phyloP scores from a whole-genome alignment of 1,140 invertebrate genomes.

The Atta texana region DNA sequence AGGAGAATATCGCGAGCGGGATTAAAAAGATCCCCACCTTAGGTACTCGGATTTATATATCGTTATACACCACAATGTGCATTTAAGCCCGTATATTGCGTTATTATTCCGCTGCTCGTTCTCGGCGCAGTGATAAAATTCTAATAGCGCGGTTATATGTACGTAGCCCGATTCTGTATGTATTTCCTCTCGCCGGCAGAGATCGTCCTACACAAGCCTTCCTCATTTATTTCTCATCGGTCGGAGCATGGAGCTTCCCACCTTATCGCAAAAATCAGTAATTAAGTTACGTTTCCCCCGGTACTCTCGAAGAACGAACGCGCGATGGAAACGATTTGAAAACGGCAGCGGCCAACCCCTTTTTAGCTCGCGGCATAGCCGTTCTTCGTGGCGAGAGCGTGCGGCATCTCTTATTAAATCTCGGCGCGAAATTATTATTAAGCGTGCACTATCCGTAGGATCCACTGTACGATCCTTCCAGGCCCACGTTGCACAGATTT shows the following conservation, averaged over 20 bases:
- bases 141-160: slow-evolving; percentile 41
- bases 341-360: slow-evolving; percentile 42
- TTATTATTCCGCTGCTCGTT: slow-evolving; percentile 45
- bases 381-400: slow-evolving; percentile 35
- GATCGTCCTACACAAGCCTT: neutral
- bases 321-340: slow-evolving; percentile 61
- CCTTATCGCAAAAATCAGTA: slow-evolving; percentile 78
- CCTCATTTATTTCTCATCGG: slow-evolving; percentile 41
- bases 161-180: slow-evolving; percentile 25
- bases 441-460: slow-evolving; percentile 62
- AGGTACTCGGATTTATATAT: neutral
- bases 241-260: slow-evolving; percentile 5
- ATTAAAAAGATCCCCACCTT: slow-evolving; percentile 25
- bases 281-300: slow-evolving; percentile 76
- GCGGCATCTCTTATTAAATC: slow-evolving; percentile 75
- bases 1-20: neutral
- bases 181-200: slow-evolving; percentile 19
- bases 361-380: slow-evolving; percentile 51
- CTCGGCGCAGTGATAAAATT: slow-evolving; percentile 45
- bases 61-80: neutral
- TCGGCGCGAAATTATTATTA: slow-evolving; percentile 72
- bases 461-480: slow-evolving; percentile 40
- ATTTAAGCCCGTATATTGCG: slow-evolving; percentile 23
- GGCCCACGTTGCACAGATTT: slow-evolving; percentile 25
- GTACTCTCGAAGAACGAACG: slow-evolving; percentile 8